phyloP scores from a whole-genome alignment of 1,140 invertebrate genomes.

The Drosophila neocordata region DNA sequence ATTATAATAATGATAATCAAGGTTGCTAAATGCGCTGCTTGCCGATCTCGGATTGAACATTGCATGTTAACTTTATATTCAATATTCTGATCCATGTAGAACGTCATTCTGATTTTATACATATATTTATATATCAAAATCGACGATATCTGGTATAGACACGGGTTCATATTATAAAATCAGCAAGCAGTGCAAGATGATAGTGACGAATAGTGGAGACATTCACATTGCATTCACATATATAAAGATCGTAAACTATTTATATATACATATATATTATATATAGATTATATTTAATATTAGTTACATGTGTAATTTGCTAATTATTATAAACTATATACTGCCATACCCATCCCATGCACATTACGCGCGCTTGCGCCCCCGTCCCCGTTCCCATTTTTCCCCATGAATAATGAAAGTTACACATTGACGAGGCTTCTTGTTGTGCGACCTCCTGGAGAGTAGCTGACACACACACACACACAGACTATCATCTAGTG shows the following conservation, averaged over 20 bases:
- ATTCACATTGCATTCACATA: conserved; percentile 52
- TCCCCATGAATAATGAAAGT: conserved; percentile 1
- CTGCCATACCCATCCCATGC: conserved; percentile 67
- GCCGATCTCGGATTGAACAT: background rate
- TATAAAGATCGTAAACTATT: conserved; percentile 66
- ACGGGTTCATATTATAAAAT: background rate
- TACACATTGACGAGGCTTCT: conserved; percentile 14
- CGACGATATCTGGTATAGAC: too few species aligned
- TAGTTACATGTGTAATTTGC: conserved; percentile 67
- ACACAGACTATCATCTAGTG: conserved; percentile 24
- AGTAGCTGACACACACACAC: conserved; percentile 26
- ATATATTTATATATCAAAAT: too few species aligned
- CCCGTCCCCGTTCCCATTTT: conserved; percentile 33
- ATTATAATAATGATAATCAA: conserved; percentile 43
- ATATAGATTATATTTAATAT: conserved; percentile 57
- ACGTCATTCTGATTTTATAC: too few species aligned
- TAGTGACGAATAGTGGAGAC: conserved; percentile 19
- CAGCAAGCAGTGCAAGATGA: background rate
- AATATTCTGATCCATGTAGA: too few species aligned
- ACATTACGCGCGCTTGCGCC: conserved; percentile 39
- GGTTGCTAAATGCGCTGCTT: conserved; percentile 2
- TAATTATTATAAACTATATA: conserved; percentile 77
- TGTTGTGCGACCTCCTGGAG: conserved; percentile 35
- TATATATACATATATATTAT: conserved; percentile 56
- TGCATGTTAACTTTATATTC: too few species aligned